A percentile compares a stretch with the other conserved stretches of the same genome.
Conservation (phyloP, 1,140 invertebrate genomes). For the Apis mellifera region Amel_HAv3.1 CM009944.2:4517001-4517500, state of each 20-base stretch:
- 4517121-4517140: background rate
- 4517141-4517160: slow-evolving; percentile 1
- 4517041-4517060: background rate
- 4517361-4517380: too few species aligned
- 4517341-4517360: background rate
- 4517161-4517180: background rate
- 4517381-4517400: too few species aligned
- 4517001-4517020: background rate
- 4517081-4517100: background rate
- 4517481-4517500: background rate
- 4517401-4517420: background rate
- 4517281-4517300: too few species aligned
- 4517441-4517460: background rate
- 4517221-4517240: too few species aligned
- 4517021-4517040: background rate
- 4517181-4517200: background rate
- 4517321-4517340: too few species aligned
- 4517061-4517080: background rate
- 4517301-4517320: too few species aligned
- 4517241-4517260: too few species aligned
- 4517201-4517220: background rate
- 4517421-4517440: background rate
- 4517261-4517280: too few species aligned
- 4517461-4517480: background rate
- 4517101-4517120: background rate